Evolutionary conservation across 2,888 invertebrate genomes (phyloP), one percentile per base, ranked within the genome.

Genomic region (Leucozona laternaria): DNA sequence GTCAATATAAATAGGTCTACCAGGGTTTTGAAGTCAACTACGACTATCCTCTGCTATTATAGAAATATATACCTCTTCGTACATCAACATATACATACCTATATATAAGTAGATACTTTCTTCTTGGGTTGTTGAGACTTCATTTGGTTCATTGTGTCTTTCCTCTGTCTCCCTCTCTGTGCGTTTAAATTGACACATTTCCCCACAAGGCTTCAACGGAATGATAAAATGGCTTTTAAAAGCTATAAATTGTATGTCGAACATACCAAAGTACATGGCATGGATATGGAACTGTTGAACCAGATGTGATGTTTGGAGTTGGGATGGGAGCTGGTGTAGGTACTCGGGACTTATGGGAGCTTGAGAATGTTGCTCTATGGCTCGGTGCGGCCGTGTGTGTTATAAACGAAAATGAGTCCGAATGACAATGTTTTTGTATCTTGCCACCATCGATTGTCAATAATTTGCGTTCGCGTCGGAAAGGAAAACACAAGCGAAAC

Each of bases 361-460:
- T 53, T 53, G 13, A 22, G 13, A 53, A 53, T 15, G 28, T 45
- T 28, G 25, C 7, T 13, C 45, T 4, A 37, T 31, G 64, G 64
- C 31, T 45, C n/a, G 57, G 37, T 70, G n/a, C n/a, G 68, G 48
- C 68, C 68, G 22, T 31, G 28, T 40, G 55, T 68, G 82, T n/a
- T n/a, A 79, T 79, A 79, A 75, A 64, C 64, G 71, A 80, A 73
- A 66, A 64, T 79, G 50, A 71, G 28, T 58, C 43, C 79, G 64
- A 84, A 66, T 71, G 64, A 80, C 84, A 84, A 80, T 80, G 80
- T 77, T 68, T 70, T 79, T 43, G 57, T 62, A 71, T 76, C 48
- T 45, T 60, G 66, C 66, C 71, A 66, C 84, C 76, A 84, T 80
- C 76, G 84, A 84, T 76, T 80, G 84, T 80, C 84, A 80, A 84